Conservation (phyloP, 2,797 vertebrate genomes). For the Microchirus variegatus region DNA sequence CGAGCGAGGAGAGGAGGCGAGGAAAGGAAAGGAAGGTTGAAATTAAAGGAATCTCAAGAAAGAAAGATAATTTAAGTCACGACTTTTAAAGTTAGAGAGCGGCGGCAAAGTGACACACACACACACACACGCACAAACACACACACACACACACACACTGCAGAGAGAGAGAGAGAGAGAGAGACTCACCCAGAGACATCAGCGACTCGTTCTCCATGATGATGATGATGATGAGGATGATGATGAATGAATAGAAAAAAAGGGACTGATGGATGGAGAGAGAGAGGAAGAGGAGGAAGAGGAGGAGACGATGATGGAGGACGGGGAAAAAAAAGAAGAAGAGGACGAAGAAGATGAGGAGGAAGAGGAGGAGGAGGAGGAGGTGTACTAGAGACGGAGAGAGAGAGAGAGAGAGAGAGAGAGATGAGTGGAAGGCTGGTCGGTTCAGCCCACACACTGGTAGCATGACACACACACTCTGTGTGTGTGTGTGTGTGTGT, state of each 20-base stretch:
- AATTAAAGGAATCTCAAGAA: no score
- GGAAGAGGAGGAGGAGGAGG: conserved; percentile 29
- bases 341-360: conserved; percentile 22
- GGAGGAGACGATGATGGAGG: conserved; percentile 44
- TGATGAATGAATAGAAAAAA: conserved; percentile 61
- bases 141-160: conserved; percentile 4
- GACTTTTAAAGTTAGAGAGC: conserved; percentile 61
- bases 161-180: conserved; percentile 33
- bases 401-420: conserved; percentile 44
- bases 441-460: conserved; percentile 78
- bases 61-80: conserved; percentile 19
- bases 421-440: conserved; percentile 74
- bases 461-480: conserved; percentile 68
- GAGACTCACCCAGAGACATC: conserved; percentile 73
- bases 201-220: conserved; percentile 69
- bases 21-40: not conserved
- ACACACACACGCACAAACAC: conserved; percentile 24
- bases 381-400: conserved; percentile 57
- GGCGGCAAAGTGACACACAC: conserved; percentile 21
- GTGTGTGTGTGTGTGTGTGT: conserved; percentile 43
- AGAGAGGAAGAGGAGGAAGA: conserved; percentile 14
- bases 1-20: not conserved
- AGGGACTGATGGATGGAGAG: conserved; percentile 49
- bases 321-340: conserved; percentile 34
- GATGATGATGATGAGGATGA: no score